Conservation (phyloP, 2,113 vertebrate species). For the Candoia aspera region DNA sequence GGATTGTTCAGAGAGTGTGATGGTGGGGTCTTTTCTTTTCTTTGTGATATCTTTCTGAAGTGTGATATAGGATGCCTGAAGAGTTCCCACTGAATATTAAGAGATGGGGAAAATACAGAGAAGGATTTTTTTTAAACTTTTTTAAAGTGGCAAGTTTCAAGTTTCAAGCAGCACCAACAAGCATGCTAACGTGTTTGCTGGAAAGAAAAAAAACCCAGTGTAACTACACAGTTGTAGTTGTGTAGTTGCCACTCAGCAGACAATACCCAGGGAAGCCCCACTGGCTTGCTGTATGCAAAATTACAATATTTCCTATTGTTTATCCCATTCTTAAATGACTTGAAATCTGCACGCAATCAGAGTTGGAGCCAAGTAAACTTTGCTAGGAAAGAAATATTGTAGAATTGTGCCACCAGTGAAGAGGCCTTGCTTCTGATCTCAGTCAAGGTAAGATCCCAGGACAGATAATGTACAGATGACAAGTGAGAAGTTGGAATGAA, state of each 20-base stretch:
- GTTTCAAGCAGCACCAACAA: background rate
- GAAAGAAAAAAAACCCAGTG: background rate
- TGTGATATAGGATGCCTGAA: constrained; percentile 39
- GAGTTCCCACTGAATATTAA: constrained; percentile 17
- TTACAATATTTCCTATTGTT: background rate
- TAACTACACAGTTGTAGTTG: background rate
- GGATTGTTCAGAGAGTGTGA: constrained; percentile 36
- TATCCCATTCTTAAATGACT: background rate
- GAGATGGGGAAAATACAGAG: constrained; percentile 4
- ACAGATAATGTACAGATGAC: background rate
- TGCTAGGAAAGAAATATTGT: background rate
- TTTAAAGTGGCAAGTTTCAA: background rate
- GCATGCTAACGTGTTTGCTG: background rate
- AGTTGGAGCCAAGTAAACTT: background rate
- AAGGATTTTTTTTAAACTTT: background rate
- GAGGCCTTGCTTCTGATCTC: background rate
- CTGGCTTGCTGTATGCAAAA: background rate
- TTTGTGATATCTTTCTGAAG: background rate
- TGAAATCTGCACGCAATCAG: background rate
- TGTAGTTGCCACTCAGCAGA: background rate
- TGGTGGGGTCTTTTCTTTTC: background rate
- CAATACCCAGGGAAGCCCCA: background rate
- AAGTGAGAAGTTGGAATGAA: background rate
- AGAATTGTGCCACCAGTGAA: background rate
- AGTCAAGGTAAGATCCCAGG: background rate